Evolutionary conservation across 2,888 invertebrate species (phyloP).

Genomic region (Epistrophe grossulariae): DNA sequence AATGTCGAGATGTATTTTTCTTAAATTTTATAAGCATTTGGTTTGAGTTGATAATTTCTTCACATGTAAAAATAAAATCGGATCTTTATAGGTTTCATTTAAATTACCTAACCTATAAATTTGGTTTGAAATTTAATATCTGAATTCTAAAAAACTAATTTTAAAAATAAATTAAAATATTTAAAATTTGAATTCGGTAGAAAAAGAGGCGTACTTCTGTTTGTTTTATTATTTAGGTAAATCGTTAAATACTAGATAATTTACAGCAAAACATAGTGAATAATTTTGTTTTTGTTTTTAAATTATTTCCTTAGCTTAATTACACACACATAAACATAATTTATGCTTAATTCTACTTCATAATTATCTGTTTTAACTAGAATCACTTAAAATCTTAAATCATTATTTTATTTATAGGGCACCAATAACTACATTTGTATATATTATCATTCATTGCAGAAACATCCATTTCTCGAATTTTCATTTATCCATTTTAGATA

Average conservation of each 20-base stretch:
- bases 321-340: constrained; percentile 61
- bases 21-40: too few relatives aligned
- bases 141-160: too few relatives aligned
- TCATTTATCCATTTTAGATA: constrained; percentile 92
- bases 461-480: constrained; percentile 92
- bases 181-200: constrained; percentile 7
- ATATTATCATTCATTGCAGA: constrained; percentile 87
- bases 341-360: constrained; percentile 58
- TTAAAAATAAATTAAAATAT: too few relatives aligned
- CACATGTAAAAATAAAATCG: too few relatives aligned
- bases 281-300: constrained; percentile 16
- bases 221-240: constrained; percentile 40
- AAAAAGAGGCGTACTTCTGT: constrained; percentile 19
- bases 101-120: too few relatives aligned
- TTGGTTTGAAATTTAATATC: too few relatives aligned
- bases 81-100: too few relatives aligned
- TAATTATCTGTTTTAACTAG: constrained; percentile 63
- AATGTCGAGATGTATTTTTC: too few relatives aligned
- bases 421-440: not conserved
- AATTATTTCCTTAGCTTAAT: constrained; percentile 63
- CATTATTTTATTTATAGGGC: constrained; percentile 34
- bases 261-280: constrained; percentile 65
- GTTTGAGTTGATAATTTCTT: too few relatives aligned
- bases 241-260: constrained; percentile 63
- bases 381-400: constrained; percentile 70